These are phyloP conservation scores for Epirrita christyi DNA, from an alignment of 2,888 invertebrate genomes.

Conservation along the genomic window DNA sequence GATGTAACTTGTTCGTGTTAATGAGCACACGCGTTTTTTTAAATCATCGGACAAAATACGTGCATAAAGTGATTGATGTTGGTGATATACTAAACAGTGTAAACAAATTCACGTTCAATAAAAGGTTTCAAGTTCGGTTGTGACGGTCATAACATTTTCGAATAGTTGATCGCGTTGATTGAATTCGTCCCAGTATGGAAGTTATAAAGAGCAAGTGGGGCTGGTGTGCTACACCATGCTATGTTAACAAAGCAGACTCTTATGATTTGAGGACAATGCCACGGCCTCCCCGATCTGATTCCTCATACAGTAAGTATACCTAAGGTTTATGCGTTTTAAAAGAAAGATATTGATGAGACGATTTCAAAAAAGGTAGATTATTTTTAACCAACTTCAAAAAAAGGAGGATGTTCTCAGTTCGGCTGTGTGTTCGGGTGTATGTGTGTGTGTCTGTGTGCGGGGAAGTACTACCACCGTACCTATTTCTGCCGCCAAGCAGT, in stretches of 20 bases:
- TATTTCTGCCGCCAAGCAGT: no score
- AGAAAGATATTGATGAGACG: no score
- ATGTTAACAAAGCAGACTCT: background rate
- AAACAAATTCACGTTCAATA: background rate
- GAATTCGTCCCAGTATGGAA: constrained; percentile 9
- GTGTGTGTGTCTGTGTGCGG: no score
- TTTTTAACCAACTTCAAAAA: no score
- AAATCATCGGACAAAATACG: background rate
- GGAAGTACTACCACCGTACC: no score
- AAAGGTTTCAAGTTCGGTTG: background rate
- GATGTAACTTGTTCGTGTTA: constrained; percentile 1
- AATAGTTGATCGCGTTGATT: background rate
- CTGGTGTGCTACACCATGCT: constrained; percentile 17
- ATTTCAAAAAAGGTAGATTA: no score
- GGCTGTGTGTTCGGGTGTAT: no score
- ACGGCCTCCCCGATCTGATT: constrained; percentile 18
- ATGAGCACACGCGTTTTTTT: constrained; percentile 13
- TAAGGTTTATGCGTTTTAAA: background rate
- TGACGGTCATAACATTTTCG: background rate
- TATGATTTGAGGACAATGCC: constrained; percentile 14
- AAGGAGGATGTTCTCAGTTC: no score
- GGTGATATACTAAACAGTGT: background rate
- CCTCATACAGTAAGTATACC: constrained; percentile 22
- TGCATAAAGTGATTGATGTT: background rate
- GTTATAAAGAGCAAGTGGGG: constrained; percentile 7